Evolutionary conservation across 2,797 vertebrate species (phyloP).

Genomic region (Oreortyx pictus): DNA sequence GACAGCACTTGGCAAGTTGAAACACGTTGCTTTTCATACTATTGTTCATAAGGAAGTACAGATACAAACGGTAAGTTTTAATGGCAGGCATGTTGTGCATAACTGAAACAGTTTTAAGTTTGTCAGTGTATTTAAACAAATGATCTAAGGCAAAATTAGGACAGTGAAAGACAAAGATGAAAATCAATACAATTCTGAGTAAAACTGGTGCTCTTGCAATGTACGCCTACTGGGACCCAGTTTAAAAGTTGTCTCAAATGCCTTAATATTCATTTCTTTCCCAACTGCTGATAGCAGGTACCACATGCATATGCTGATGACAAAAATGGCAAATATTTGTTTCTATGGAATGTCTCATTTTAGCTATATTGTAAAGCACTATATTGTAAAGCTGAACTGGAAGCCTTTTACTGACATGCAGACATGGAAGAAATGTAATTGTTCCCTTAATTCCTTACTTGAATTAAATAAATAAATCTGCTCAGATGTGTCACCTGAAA

Average conservation of each 20-base stretch:
- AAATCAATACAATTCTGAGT: background rate
- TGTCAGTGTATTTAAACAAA: slow-evolving; percentile 3
- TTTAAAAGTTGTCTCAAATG: slow-evolving; percentile 34
- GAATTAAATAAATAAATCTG: slow-evolving; percentile 53
- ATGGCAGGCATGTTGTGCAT: background rate
- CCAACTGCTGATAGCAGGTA: slow-evolving; percentile 11
- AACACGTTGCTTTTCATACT: background rate
- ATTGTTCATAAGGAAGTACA: background rate
- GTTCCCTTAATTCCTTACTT: slow-evolving; percentile 40
- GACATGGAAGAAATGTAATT: slow-evolving; percentile 35
- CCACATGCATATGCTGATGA: background rate
- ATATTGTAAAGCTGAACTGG: background rate
- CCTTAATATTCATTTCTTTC: slow-evolving; percentile 40
- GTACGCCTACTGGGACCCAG: background rate
- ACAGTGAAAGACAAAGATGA: background rate
- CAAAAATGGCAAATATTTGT: background rate
- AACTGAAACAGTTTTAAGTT: background rate
- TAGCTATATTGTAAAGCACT: background rate
- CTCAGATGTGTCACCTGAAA: background rate
- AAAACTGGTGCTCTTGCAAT: background rate
- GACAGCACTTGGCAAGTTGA: slow-evolving; percentile 2
- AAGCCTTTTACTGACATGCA: background rate
- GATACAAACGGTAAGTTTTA: background rate
- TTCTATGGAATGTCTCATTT: background rate
- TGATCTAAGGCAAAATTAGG: background rate